Conservation (phyloP, 2,888 invertebrate genomes). For the Baronia brevicornis region DNA sequence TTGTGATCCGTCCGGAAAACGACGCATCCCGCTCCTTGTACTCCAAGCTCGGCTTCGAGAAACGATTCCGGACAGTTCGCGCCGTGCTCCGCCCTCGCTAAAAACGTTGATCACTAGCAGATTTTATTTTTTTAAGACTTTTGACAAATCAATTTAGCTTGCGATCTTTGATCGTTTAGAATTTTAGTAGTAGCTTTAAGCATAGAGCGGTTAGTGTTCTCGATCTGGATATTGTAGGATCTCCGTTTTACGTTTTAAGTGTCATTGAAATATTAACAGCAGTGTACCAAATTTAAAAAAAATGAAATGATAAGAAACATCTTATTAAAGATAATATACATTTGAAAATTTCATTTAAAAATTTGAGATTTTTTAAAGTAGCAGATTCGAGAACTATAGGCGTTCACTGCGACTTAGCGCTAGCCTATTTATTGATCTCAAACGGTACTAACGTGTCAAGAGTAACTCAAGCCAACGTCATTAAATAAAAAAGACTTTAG, state of each 20-base stretch:
- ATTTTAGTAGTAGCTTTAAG: constrained; percentile 72
- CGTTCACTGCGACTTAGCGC: constrained; percentile 50
- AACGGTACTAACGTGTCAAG: constrained; percentile 45
- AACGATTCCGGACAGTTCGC: constrained; percentile 86
- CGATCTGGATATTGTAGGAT: constrained; percentile 33
- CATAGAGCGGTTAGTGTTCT: constrained; percentile 63
- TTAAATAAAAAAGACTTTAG: constrained; percentile 6
- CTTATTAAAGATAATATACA: background rate
- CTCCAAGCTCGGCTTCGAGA: constrained; percentile 87
- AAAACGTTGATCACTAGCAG: constrained; percentile 65
- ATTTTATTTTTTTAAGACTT: constrained; percentile 76
- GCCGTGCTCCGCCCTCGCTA: constrained; percentile 81
- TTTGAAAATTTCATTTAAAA: background rate
- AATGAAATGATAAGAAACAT: too few relatives aligned
- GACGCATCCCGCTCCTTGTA: constrained; percentile 90
- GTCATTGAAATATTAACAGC: constrained; percentile 2
- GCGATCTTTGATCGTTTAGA: constrained; percentile 71
- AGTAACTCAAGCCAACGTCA: constrained; percentile 32
- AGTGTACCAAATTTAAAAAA: too few relatives aligned
- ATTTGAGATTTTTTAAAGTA: background rate
- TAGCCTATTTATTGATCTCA: constrained; percentile 56
- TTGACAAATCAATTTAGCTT: constrained; percentile 71
- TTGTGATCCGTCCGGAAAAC: constrained; percentile 89
- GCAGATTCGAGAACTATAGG: constrained; percentile 37
- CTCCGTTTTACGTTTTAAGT: constrained; percentile 5